Evolutionary conservation across 2,888 invertebrate species (phyloP).

Genomic region (Melanophora roralis): DNA sequence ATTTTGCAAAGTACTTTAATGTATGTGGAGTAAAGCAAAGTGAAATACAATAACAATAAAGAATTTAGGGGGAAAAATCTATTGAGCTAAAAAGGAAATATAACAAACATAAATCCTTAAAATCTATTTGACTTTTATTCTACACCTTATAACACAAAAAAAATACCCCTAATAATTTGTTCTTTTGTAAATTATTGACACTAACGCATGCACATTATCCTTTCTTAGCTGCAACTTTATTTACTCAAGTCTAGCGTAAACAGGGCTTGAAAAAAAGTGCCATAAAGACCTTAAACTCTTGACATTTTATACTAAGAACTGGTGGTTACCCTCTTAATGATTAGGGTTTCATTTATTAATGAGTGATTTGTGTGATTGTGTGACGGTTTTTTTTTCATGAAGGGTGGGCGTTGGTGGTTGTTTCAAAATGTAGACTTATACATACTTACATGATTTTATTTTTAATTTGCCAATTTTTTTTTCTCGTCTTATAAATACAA

Average conservation of each 20-base stretch:
- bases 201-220: no score
- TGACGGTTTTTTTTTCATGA: background rate
- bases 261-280: no score
- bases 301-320: background rate
- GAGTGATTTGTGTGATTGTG: constrained; percentile 13
- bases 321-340: background rate
- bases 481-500: background rate
- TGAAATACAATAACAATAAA: background rate
- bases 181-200: background rate
- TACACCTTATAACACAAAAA: background rate
- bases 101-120: background rate
- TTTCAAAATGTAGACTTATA: no score
- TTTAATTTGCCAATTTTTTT: background rate
- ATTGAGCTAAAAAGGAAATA: constrained; percentile 2
- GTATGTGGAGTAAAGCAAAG: background rate
- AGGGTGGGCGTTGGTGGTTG: constrained; percentile 41
- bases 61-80: background rate
- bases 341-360: constrained; percentile 7
- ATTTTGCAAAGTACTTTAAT: background rate
- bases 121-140: constrained; percentile 13
- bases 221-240: no score
- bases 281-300: no score
- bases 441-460: background rate
- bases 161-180: constrained; percentile 24
- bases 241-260: no score